Evolutionary conservation across 2,797 vertebrate genomes (phyloP).

Genomic region (Threskiornis aethiopicus): DNA sequence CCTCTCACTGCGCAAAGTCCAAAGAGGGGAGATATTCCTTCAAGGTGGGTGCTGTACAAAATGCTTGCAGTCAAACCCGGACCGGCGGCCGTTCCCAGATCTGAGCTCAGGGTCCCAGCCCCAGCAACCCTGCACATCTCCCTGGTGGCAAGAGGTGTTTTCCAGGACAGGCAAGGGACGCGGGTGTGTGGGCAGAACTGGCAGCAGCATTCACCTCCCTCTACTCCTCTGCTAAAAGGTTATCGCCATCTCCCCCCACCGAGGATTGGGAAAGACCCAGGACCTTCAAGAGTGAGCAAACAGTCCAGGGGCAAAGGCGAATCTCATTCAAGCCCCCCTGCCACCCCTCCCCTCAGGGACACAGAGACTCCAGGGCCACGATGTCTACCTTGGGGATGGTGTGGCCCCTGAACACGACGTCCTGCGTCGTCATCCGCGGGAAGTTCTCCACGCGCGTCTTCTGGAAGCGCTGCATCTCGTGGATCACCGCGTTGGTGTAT

Average conservation of each 20-base stretch:
- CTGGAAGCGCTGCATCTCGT: constrained; percentile 40
- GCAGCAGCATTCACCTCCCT: not conserved
- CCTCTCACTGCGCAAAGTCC: not conserved
- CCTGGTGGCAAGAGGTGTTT: not conserved
- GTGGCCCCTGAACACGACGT: constrained; percentile 3
- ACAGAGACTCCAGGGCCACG: not conserved
- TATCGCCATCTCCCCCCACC: not conserved
- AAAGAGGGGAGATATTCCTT: not conserved
- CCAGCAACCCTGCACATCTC: not conserved
- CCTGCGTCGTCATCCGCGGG: not conserved
- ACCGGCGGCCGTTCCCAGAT: accelerated
- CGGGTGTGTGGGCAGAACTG: accelerated
- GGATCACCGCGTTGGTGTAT: constrained; percentile 28
- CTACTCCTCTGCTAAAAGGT: not conserved
- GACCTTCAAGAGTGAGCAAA: not conserved
- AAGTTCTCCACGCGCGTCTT: not conserved
- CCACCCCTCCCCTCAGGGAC: accelerated
- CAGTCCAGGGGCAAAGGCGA: not conserved
- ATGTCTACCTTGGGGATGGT: constrained; percentile 17
- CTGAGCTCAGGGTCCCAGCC: not conserved
- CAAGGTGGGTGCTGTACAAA: not conserved
- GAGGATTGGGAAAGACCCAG: not conserved
- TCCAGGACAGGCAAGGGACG: not conserved
- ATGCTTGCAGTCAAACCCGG: accelerated
- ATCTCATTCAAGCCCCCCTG: accelerated